These are phyloP conservation scores for Xenopus borealis DNA, from an alignment of 2,113 vertebrate species.

Conservation along the genomic window DNA sequence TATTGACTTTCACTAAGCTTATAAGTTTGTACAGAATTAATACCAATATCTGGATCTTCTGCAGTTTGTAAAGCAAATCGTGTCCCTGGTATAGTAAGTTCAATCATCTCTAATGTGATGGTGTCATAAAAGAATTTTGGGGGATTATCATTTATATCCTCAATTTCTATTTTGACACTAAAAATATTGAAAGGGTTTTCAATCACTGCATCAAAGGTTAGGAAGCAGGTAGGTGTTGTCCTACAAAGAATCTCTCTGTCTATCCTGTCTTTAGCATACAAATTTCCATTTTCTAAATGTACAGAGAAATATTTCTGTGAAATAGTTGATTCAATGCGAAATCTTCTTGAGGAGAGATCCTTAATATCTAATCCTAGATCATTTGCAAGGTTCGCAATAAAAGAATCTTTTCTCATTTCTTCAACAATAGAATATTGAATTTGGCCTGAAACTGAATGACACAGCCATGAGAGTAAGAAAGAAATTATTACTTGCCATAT, in stretches of 20 bases:
- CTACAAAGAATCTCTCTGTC: constrained; percentile 46
- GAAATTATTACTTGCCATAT: constrained; percentile 8
- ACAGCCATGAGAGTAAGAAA: constrained; percentile 52
- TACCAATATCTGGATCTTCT: too few relatives aligned
- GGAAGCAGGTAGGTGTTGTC: constrained; percentile 40
- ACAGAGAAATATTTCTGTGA: constrained; percentile 60
- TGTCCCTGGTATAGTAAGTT: not conserved
- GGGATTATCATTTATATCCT: constrained; percentile 58
- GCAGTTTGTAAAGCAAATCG: too few relatives aligned
- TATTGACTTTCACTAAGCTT: too few relatives aligned
- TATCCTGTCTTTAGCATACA: constrained; percentile 46
- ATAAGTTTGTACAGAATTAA: too few relatives aligned
- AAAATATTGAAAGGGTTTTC: constrained; percentile 57
- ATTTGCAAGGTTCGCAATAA: constrained; percentile 60
- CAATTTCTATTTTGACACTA: constrained; percentile 49
- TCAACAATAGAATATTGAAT: constrained; percentile 55
- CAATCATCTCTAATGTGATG: not conserved
- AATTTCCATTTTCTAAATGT: constrained; percentile 60
- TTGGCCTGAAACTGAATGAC: constrained; percentile 48
- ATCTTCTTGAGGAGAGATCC: constrained; percentile 41
- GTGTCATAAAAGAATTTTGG: constrained; percentile 51
- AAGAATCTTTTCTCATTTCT: constrained; percentile 53
- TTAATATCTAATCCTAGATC: constrained; percentile 52
- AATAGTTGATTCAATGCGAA: constrained; percentile 43
- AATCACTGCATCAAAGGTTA: constrained; percentile 40